Evolutionary conservation across 2,888 invertebrate species (phyloP).

Genomic region (Entomobrya multifasciata): DNA sequence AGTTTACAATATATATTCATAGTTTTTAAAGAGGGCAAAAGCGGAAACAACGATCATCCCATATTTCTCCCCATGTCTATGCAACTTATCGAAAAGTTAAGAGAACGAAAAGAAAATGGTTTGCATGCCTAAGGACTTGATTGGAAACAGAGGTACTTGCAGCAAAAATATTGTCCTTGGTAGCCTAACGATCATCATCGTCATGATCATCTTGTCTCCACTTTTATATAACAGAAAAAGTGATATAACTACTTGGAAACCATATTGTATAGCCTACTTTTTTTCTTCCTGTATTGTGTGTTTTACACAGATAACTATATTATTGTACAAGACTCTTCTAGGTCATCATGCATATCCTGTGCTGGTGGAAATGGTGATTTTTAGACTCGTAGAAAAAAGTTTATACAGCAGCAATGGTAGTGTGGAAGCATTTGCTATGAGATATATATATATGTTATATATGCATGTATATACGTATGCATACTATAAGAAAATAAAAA

Average conservation of each 20-base stretch:
- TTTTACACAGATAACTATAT: background rate
- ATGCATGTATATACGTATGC: no score
- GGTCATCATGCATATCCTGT: slow-evolving; percentile 32
- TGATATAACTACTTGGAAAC: background rate
- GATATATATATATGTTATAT: no score
- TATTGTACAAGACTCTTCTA: slow-evolving; percentile 17
- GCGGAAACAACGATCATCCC: slow-evolving; percentile 22
- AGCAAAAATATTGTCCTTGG: background rate
- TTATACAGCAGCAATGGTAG: background rate
- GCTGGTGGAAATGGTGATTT: background rate
- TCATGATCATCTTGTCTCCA: background rate
- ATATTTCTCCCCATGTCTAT: background rate
- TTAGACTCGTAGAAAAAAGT: no score
- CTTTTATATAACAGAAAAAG: background rate
- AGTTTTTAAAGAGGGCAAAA: background rate
- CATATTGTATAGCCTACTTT: background rate
- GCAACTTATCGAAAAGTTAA: slow-evolving; percentile 44
- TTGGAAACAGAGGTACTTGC: slow-evolving; percentile 41
- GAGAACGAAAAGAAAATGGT: slow-evolving; percentile 55
- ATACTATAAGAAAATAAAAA: slow-evolving; percentile 61
- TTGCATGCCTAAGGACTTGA: slow-evolving; percentile 69
- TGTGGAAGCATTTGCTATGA: background rate
- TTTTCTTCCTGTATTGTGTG: background rate
- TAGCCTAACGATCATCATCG: background rate
- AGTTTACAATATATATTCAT: no score